phyloP scores from a whole-genome alignment of 2,113 vertebrate genomes.

The Orycteropus afer region DNA sequence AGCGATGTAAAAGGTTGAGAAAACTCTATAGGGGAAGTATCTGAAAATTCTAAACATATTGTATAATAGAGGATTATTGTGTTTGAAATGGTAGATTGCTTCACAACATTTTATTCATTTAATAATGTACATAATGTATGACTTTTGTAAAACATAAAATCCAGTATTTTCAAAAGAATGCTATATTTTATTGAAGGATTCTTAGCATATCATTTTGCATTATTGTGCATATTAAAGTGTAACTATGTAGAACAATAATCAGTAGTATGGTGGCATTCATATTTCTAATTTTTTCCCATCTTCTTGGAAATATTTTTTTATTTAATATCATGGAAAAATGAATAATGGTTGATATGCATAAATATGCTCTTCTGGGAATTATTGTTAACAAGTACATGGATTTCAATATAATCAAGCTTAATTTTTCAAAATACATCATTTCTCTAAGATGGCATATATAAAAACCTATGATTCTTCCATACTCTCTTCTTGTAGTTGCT shows the following conservation, averaged over 20 bases:
- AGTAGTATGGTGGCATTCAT: conserved; percentile 51
- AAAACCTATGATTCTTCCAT: neutral
- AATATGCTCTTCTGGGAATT: conserved; percentile 54
- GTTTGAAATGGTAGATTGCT: neutral
- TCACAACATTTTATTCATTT: neutral
- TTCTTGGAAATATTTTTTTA: conserved; percentile 47
- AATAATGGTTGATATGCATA: conserved; percentile 68
- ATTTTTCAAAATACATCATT: conserved; percentile 29
- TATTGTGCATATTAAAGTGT: conserved; percentile 68
- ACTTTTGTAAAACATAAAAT: neutral
- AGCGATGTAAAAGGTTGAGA: neutral
- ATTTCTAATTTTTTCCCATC: conserved; percentile 56
- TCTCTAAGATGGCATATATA: neutral
- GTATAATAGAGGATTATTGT: neutral
- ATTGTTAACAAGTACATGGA: conserved; percentile 35
- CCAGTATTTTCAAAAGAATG: conserved; percentile 24
- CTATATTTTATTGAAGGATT: conserved; percentile 8
- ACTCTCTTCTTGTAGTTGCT: neutral
- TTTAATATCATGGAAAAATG: conserved; percentile 64
- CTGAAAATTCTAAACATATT: neutral
- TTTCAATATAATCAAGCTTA: conserved; percentile 58
- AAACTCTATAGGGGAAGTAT: neutral
- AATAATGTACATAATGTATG: neutral
- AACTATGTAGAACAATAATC: conserved; percentile 68
- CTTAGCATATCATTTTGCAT: conserved; percentile 67